Percentiles rank a stretch among this genome's conserved stretches.
These are phyloP conservation scores for Drosophila guanche DNA, from an alignment of 1,140 invertebrate genomes.

Conservation along the genomic window DNA sequence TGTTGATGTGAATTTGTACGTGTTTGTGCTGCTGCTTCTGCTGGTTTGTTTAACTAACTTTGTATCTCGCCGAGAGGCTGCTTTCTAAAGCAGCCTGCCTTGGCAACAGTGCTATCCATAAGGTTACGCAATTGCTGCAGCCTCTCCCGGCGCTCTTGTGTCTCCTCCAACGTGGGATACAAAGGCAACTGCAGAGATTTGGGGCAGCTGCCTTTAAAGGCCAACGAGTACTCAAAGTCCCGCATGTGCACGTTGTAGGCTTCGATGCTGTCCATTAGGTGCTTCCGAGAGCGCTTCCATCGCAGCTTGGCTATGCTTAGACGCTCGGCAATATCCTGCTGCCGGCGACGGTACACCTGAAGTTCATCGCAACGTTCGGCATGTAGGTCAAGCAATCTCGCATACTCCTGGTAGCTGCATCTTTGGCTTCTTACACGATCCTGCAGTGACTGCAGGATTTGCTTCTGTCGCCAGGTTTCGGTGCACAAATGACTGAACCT, in stretches of 20 bases:
- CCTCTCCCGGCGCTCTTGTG: background rate
- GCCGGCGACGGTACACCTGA: background rate
- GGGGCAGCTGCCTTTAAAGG: background rate
- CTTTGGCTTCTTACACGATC: background rate
- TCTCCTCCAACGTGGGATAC: slow-evolving; percentile 1
- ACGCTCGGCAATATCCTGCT: slow-evolving; percentile 21
- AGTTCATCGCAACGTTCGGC: slow-evolving; percentile 1
- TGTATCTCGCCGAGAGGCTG: background rate
- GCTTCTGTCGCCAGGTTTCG: background rate
- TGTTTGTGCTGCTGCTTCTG: no score
- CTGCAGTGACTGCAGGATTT: background rate
- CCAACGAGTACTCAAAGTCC: slow-evolving; percentile 17
- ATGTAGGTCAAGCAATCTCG: background rate
- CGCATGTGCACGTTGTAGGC: slow-evolving; percentile 27
- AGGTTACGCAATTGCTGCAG: background rate
- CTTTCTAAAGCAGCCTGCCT: background rate
- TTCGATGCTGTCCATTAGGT: slow-evolving; percentile 15
- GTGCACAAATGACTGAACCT: slow-evolving; percentile 1
- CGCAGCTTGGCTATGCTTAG: slow-evolving; percentile 7
- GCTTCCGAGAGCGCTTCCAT: slow-evolving; percentile 2
- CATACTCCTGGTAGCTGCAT: background rate
- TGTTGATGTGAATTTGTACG: no score
- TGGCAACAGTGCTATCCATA: no score
- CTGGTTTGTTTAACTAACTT: slow-evolving; percentile 13
- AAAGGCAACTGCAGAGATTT: slow-evolving; percentile 16